phyloP scores from a whole-genome alignment of 2,888 invertebrate species.

The Amphiduros pacificus region DNA sequence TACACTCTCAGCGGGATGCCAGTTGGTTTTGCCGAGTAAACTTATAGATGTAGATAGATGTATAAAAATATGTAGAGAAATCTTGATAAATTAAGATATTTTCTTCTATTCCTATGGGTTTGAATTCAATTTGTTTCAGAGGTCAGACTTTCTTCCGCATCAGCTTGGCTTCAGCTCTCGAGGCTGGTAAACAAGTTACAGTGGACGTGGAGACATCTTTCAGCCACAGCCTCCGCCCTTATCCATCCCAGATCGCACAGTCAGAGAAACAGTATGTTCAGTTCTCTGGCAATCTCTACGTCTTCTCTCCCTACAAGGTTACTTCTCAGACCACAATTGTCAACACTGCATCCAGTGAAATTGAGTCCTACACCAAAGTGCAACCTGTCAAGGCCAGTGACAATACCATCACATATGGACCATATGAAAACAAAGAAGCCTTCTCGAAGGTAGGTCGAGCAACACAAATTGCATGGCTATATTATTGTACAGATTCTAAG shows the following conservation, averaged over 20 bases:
- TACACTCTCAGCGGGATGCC: no score
- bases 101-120: no score
- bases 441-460: conserved; percentile 58
- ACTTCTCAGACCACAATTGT: conserved; percentile 81
- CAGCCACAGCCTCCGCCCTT: conserved; percentile 77
- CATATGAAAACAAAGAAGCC: conserved; percentile 75
- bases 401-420: conserved; percentile 83
- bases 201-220: conserved; percentile 66
- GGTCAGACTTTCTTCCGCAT: no score
- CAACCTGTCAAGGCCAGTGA: conserved; percentile 68
- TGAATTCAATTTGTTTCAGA: no score
- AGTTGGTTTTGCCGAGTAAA: no score
- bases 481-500: no score
- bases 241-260: conserved; percentile 86
- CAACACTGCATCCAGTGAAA: conserved; percentile 73
- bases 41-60: no score
- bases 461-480: no score
- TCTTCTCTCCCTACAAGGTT: conserved; percentile 81
- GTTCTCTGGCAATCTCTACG: conserved; percentile 81
- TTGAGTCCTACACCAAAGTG: conserved; percentile 64
- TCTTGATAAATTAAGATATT: no score
- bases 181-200: conserved; percentile 45
- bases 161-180: conserved; percentile 42
- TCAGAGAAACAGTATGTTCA: conserved; percentile 91
- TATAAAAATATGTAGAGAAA: no score